Evolutionary conservation across 2,888 invertebrate species (phyloP), one percentile per base, ranked within the genome.

Genomic region (Timema podura): DNA sequence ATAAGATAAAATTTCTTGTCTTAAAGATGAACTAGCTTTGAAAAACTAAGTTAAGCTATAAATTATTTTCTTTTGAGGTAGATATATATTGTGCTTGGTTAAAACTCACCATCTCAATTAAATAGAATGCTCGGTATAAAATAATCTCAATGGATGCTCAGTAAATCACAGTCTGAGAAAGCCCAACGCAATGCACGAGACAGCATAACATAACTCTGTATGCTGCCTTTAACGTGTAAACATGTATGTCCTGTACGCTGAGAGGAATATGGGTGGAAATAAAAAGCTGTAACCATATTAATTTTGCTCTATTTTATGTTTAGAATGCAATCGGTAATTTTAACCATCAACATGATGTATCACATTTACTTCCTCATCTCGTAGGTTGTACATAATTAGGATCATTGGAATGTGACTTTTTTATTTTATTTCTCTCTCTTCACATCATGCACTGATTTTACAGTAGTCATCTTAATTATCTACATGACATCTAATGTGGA

Each of bases 401-500:
- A 68, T 54, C 57, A 16, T 68, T n/a, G 59, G 6, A 65, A 65
- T 44, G 49, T 68, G 47, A 48, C 65, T 30, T n/a, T 11, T 59
- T 59, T 16, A 44, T 59, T 16, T 16, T 11, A 10, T 57, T 44
- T 68, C 68, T 61, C 65, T 48, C 59, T 69, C 57, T 15, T 69
- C 61, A 61, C 61, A 30, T 61, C 61, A 61, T 61, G 61, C 61
- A 61, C 45, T 61, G 44, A 61, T 61, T n/a, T n/a, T n/a, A 61
- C 61, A 61, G 61, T 10, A 44, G 30, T 45, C 61, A 61, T 6
- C 10, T 15, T 61, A n/a, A n/a, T n/a, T n/a, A n/a, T n/a, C 46
- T 47, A 45, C 16, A 68, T 47, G n/a, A 65, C 67, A 73, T 74
- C 67, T 61, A n/a, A 44, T 85, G 85, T 84, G 85, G 85, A 85